phyloP scores from a whole-genome alignment of 2,888 invertebrate genomes.

The Agrotis ipsilon region DNA sequence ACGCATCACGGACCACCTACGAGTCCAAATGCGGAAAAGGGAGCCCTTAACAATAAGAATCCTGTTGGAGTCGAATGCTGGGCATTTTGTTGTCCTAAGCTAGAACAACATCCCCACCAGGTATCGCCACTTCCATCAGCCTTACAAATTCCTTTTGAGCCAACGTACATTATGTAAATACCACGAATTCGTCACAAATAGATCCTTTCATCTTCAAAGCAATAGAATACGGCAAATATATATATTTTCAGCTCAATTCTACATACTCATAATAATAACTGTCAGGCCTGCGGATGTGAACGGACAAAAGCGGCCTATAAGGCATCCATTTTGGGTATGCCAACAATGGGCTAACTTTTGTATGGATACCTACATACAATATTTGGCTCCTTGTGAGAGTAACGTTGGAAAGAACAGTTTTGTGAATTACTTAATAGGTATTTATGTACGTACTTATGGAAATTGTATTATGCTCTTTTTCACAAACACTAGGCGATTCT shows the following conservation, averaged over 20 bases:
- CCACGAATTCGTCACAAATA: not conserved
- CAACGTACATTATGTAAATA: not conserved
- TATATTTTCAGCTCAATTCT: constrained; percentile 10
- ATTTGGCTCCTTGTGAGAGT: constrained; percentile 25
- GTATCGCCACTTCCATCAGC: no score
- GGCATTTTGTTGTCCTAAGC: no score
- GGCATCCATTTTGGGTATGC: constrained; percentile 39
- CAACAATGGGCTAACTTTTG: constrained; percentile 48
- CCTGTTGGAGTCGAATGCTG: no score
- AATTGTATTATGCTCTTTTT: no score
- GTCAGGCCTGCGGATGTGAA: constrained; percentile 35
- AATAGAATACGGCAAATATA: not conserved
- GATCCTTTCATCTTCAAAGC: constrained; percentile 4
- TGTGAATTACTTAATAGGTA: constrained; percentile 3
- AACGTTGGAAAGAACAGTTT: not conserved
- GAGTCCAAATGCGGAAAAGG: no score
- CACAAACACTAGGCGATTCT: no score
- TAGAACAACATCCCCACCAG: no score
- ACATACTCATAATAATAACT: constrained; percentile 10
- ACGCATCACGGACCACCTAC: no score
- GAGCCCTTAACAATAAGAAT: no score
- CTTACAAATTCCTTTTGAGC: no score
- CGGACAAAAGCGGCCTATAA: constrained; percentile 15
- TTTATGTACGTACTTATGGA: no score
- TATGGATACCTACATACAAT: constrained; percentile 34